Conservation (phyloP, 2,113 vertebrate species). For the Pagrus major region DNA sequence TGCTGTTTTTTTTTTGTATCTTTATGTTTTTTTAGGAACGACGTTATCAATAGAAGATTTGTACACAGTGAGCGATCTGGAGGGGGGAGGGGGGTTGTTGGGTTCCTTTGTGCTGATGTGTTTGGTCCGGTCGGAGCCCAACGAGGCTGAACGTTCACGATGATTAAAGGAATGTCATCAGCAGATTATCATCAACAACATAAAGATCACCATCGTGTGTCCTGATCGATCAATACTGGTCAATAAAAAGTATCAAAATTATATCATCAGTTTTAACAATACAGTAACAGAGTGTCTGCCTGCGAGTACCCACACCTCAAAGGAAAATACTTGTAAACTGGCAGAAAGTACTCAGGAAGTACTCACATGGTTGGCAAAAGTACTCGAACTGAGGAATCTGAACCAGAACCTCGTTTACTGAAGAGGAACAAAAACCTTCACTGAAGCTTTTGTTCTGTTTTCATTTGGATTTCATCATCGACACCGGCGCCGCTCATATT, state of each 20-base stretch:
- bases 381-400: conserved; percentile 12
- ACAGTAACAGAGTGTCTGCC: conserved; percentile 21
- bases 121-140: conserved; percentile 54
- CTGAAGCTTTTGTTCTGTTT: too few species aligned
- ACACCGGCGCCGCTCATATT: too few species aligned
- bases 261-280: conserved; percentile 22
- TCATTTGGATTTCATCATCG: too few species aligned
- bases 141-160: conserved; percentile 6
- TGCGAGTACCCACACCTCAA: conserved; percentile 16
- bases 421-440: too few species aligned
- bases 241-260: conserved; percentile 37
- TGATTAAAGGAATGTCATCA: conserved; percentile 47
- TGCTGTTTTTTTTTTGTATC: conserved; percentile 31
- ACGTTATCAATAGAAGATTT: conserved; percentile 79
- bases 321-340: conserved; percentile 40
- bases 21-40: conserved; percentile 71
- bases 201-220: conserved; percentile 1
- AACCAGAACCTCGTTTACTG: not conserved
- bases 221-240: conserved; percentile 45
- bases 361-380: conserved; percentile 39
- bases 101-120: conserved; percentile 45
- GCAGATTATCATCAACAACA: conserved; percentile 55
- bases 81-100: not conserved
- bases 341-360: conserved; percentile 43
- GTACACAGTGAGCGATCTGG: conserved; percentile 82